Conservation (phyloP, 2,888 invertebrate species). For the Ochropleura leucogaster region DNA sequence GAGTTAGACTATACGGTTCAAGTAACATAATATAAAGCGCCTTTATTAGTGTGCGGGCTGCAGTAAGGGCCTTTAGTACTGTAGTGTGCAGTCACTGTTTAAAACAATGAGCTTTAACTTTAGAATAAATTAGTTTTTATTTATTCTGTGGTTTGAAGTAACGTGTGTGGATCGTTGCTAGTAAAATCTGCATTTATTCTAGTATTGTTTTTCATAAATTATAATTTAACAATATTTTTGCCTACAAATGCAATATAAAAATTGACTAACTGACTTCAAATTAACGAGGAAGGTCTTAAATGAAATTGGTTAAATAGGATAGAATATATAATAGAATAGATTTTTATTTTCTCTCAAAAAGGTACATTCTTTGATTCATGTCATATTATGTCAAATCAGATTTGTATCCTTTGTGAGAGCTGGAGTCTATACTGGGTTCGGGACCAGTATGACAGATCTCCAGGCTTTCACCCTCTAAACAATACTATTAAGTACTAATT, state of each 20-base stretch:
- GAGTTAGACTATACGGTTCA: slow-evolving; percentile 48
- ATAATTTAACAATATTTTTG: background rate
- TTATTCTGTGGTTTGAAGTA: background rate
- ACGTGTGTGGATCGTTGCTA: background rate
- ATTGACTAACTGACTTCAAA: too few species aligned
- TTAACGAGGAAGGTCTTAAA: too few species aligned
- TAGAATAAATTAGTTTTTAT: background rate
- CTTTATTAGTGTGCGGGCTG: slow-evolving; percentile 27
- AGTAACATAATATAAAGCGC: slow-evolving; percentile 16
- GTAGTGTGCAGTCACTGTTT: slow-evolving; percentile 1
- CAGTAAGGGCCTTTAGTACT: slow-evolving; percentile 1
- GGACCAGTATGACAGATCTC: too few species aligned
- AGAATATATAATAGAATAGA: too few species aligned
- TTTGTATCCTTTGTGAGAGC: too few species aligned
- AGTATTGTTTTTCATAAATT: background rate
- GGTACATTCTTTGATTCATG: too few species aligned
- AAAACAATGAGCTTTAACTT: slow-evolving; percentile 8
- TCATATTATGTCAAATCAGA: too few species aligned
- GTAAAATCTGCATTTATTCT: background rate
- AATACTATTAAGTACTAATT: too few species aligned
- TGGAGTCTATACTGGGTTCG: too few species aligned
- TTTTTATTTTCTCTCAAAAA: too few species aligned
- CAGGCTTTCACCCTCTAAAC: too few species aligned
- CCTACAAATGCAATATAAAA: background rate
- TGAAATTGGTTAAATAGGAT: too few species aligned